Conservation (phyloP, 2,797 vertebrate genomes). For the Sebastes minor region DNA sequence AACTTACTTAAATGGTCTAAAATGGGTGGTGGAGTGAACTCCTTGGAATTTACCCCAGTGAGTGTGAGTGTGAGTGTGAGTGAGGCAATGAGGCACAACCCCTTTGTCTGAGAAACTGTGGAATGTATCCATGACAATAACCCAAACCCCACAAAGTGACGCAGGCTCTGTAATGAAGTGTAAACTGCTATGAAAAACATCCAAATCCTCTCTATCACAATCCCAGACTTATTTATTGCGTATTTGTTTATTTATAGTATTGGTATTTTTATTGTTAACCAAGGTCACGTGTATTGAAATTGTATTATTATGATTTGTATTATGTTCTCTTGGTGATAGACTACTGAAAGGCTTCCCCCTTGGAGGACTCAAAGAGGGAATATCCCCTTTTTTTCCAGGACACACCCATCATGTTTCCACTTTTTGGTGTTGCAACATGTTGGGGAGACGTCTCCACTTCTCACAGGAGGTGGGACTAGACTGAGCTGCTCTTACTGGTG, state of each 20-base stretch:
- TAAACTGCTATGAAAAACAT: neutral
- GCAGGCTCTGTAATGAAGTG: neutral
- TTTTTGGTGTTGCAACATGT: neutral
- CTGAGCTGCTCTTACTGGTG: neutral
- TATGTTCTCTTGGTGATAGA: neutral
- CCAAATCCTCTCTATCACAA: neutral
- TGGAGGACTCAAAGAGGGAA: neutral
- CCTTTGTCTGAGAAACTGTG: slow-evolving; percentile 4
- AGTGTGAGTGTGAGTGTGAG: neutral
- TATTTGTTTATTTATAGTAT: neutral
- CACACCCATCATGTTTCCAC: slow-evolving; percentile 44
- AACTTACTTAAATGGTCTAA: neutral
- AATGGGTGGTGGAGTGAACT: slow-evolving; percentile 10
- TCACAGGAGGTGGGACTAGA: neutral
- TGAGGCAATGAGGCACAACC: slow-evolving; percentile 15
- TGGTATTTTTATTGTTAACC: neutral
- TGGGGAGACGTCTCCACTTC: neutral
- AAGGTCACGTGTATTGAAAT: neutral
- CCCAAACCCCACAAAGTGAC: slow-evolving; percentile 23
- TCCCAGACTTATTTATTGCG: too few relatives aligned
- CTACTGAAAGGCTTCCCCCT: neutral
- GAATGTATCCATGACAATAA: slow-evolving; percentile 59
- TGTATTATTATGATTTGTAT: neutral
- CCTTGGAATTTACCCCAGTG: slow-evolving; percentile 44
- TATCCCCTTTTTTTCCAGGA: slow-evolving; percentile 16